Percentiles rank a stretch among this genome's conserved stretches.
phyloP scores from a whole-genome alignment of 1,140 invertebrate genomes.

The Halotydeus destructor region DNA sequence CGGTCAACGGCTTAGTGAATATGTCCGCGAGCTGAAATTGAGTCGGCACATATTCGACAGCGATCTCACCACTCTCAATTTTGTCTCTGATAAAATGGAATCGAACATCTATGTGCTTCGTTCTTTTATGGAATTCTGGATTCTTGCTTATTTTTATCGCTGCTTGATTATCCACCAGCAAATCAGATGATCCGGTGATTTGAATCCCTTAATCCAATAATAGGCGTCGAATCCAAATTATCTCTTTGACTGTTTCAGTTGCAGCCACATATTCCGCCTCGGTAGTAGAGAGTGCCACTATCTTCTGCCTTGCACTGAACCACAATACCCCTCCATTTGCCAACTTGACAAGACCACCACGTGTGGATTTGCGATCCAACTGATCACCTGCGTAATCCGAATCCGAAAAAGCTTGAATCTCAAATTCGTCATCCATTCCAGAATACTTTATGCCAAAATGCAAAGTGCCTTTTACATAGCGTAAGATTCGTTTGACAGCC shows the following conservation, averaged over 20 bases:
- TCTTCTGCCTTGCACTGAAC: conserved; percentile 19
- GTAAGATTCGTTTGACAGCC: background rate
- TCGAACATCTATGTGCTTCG: conserved; percentile 24
- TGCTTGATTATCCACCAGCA: conserved; percentile 18
- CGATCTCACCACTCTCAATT: conserved; percentile 8
- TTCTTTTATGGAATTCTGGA: conserved; percentile 14
- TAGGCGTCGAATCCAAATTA: conserved; percentile 16
- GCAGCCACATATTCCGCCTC: conserved; percentile 15
- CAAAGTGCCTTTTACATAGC: conserved; percentile 2
- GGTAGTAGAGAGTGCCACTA: conserved; percentile 9
- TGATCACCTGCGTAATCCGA: conserved; percentile 12
- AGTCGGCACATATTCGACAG: background rate
- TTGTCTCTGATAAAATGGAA: conserved; percentile 22
- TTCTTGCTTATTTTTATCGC: conserved; percentile 18
- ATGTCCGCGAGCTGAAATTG: conserved; percentile 10
- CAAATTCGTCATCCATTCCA: background rate
- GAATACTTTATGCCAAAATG: background rate
- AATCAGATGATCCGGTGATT: background rate
- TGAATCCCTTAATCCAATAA: conserved; percentile 4
- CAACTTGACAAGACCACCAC: conserved; percentile 17
- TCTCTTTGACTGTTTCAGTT: conserved; percentile 23
- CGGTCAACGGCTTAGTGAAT: conserved; percentile 9
- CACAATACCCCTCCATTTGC: conserved; percentile 19
- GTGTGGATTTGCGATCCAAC: conserved; percentile 4
- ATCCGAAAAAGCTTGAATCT: background rate